A percentile compares a stretch with the other conserved stretches of the same genome.
Evolutionary conservation across 1,140 invertebrate genomes (phyloP).

Genomic region (Planococcus citri): DNA sequence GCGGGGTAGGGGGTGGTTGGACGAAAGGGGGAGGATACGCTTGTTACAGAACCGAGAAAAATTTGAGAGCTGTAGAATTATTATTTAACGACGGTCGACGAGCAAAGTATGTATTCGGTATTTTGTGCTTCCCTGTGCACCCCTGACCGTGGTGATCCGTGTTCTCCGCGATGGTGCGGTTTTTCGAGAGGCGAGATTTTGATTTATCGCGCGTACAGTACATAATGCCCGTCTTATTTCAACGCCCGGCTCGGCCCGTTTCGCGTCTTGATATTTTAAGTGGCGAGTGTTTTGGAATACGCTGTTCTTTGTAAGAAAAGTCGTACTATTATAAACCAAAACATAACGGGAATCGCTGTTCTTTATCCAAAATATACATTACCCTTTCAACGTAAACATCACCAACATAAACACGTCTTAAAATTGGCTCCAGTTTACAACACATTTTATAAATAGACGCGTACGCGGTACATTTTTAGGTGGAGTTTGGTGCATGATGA

Average conservation of each 20-base stretch:
- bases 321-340: conserved; percentile 13
- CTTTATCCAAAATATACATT: conserved; percentile 20
- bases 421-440: conserved; percentile 19
- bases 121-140: too few species aligned
- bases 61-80: background rate
- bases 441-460: conserved; percentile 18
- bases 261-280: conserved; percentile 6
- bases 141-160: too few species aligned
- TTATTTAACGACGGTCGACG: background rate
- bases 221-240: conserved; percentile 6
- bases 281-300: conserved; percentile 14
- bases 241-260: conserved; percentile 5
- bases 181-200: background rate
- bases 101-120: background rate
- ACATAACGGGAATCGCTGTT: conserved; percentile 19
- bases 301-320: conserved; percentile 15
- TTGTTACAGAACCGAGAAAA: too few species aligned
- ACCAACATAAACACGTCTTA: conserved; percentile 17
- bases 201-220: background rate
- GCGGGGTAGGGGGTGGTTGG: too few species aligned
- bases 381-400: conserved; percentile 20
- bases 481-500: background rate
- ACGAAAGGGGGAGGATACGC: background rate
- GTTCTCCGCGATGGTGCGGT: too few species aligned
- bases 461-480: too few species aligned